Percentiles rank a stretch among this genome's conserved stretches.
phyloP scores from a whole-genome alignment of 1,140 invertebrate species.

The Drosophila suzukii region DNA sequence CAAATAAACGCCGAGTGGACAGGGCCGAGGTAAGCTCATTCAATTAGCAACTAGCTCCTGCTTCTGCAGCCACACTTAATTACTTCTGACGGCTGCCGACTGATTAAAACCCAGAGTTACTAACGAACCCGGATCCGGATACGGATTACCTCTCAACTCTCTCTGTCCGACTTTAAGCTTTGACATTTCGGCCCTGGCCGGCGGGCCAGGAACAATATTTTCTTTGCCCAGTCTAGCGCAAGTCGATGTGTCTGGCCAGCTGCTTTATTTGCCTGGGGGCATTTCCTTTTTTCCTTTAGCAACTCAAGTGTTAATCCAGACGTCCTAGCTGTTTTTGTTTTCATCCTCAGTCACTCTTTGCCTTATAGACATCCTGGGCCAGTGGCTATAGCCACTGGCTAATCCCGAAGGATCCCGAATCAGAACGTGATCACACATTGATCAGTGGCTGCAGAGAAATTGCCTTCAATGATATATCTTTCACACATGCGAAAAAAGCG shows the following conservation, averaged over 20 bases:
- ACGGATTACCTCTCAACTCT: background rate
- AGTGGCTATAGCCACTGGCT: background rate
- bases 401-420: background rate
- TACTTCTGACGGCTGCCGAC: slow-evolving; percentile 63
- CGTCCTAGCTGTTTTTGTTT: slow-evolving; percentile 32
- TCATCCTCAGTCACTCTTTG: background rate
- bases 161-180: slow-evolving; percentile 56
- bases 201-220: slow-evolving; percentile 63
- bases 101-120: slow-evolving; percentile 55
- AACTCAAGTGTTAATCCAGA: slow-evolving; percentile 66
- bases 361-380: background rate
- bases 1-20: slow-evolving; percentile 51
- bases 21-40: slow-evolving; percentile 58
- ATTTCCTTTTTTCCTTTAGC: slow-evolving; percentile 16
- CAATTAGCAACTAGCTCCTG: slow-evolving; percentile 54
- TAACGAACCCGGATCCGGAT: background rate
- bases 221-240: slow-evolving; percentile 71
- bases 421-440: slow-evolving; percentile 28
- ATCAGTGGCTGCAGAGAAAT: slow-evolving; percentile 8
- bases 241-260: slow-evolving; percentile 64
- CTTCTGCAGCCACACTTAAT: slow-evolving; percentile 45
- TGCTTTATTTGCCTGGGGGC: slow-evolving; percentile 40
- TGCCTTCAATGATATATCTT: background rate
- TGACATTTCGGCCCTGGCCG: slow-evolving; percentile 62
- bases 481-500: slow-evolving; percentile 5